Conservation (phyloP, 1,140 invertebrate species). For the Diachasma alloeum region DNA sequence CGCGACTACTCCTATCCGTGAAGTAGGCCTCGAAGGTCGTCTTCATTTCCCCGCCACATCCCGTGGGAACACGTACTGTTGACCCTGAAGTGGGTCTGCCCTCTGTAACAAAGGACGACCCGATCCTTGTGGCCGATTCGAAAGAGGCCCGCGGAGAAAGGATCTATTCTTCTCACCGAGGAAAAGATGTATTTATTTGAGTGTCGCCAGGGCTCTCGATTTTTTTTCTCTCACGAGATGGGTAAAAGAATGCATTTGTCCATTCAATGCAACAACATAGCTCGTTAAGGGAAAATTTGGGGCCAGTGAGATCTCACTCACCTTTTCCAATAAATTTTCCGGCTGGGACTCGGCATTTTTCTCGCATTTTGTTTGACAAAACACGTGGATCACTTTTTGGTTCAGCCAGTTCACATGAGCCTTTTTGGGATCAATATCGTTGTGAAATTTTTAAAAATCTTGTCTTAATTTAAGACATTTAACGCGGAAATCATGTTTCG, state of each 20-base stretch:
- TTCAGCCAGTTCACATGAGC: too few relatives aligned
- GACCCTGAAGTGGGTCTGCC: conserved; percentile 24
- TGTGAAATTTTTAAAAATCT: too few relatives aligned
- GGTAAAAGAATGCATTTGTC: conserved; percentile 27
- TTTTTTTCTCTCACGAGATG: conserved; percentile 2
- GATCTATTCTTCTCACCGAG: conserved; percentile 25
- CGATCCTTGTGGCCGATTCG: conserved; percentile 29
- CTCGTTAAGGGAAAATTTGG: conserved; percentile 1
- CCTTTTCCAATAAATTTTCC: not conserved
- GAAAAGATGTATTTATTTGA: conserved; percentile 1
- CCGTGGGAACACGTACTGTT: conserved; percentile 33
- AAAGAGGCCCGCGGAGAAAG: conserved; percentile 25
- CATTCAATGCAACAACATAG: not conserved
- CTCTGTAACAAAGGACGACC: conserved; percentile 30
- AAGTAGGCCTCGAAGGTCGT: conserved; percentile 24
- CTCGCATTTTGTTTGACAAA: not conserved
- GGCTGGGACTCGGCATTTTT: not conserved
- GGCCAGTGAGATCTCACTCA: not conserved
- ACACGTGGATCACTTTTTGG: not conserved
- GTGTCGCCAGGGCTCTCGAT: not conserved
- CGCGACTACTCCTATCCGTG: conserved; percentile 6
- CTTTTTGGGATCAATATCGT: too few relatives aligned
- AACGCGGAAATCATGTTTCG: too few relatives aligned
- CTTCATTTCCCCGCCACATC: conserved; percentile 31
- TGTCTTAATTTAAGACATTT: too few relatives aligned